Evolutionary conservation across 2,888 invertebrate genomes (phyloP).

Genomic region (Ornithoptera priamus): DNA sequence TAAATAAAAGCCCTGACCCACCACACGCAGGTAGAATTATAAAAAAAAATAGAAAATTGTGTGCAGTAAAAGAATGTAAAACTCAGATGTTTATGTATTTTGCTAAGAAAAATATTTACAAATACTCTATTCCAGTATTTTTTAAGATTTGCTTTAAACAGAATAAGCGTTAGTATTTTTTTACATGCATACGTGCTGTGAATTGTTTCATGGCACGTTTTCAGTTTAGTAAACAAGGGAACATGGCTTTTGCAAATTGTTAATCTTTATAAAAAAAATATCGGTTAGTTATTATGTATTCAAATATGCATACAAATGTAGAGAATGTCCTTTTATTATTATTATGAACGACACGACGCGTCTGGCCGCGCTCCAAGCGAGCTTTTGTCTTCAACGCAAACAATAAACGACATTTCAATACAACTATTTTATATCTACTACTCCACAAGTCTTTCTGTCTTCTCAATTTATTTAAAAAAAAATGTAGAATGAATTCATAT

Average conservation of each 20-base stretch:
- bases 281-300: background rate
- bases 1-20: no score
- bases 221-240: background rate
- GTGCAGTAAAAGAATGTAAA: no score
- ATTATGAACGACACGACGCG: slow-evolving; percentile 5
- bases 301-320: background rate
- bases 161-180: no score
- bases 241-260: background rate
- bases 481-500: background rate
- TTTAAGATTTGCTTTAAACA: no score
- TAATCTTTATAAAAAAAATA: background rate
- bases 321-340: slow-evolving; percentile 14
- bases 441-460: background rate
- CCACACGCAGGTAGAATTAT: no score
- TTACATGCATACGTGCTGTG: no score
- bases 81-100: no score
- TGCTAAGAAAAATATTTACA: no score
- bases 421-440: slow-evolving; percentile 1
- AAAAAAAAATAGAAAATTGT: no score
- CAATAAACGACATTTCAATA: slow-evolving; percentile 19
- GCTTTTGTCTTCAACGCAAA: slow-evolving; percentile 13
- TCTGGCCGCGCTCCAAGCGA: slow-evolving; percentile 19
- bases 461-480: background rate
- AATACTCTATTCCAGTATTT: no score
- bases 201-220: no score